Evolutionary conservation across 2,888 invertebrate genomes (phyloP), one percentile per base, ranked within the genome.

Genomic region (Oegoconia quadripuncta): DNA sequence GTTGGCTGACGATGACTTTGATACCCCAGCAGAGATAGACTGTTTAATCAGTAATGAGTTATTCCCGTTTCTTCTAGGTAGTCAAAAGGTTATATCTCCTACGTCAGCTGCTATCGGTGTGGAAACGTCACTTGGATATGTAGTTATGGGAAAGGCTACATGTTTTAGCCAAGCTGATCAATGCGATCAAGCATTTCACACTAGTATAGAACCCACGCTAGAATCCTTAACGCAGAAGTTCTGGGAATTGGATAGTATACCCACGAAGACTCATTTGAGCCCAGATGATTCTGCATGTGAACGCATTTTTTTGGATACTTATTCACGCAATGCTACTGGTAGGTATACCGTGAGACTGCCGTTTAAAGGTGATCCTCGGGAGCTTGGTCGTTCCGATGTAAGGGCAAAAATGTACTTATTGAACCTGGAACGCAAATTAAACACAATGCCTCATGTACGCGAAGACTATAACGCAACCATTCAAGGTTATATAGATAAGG

Each of bases 221-320:
- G 34, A 41, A 5, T 5, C 11, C 14, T 4, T 30, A 20, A 33
- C 30, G 3, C 42, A 42, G 36, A 35, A 36, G 22, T 39, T 39
- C 17, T 39, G 39, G 39, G 39, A 39, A 17, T 9, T 38, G 6
- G 42, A 42, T 17, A 35, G 13, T 16, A 27, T 38, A n/a, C 37
- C 42, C 11, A n/a, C 12, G 9, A 33, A 32, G 12, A 36, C 39
- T 28, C 33, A 39, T 9, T 17, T 35, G 8, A 42, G 36, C 14
- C 39, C 42, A 4, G 39, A 39, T 8, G 38, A 28, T 8, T 16
- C 25, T 11, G 27, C 26, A 2, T 38, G 38, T 38, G 38, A 38
- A 20, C 17, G 14, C 1, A 26, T 38, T 13, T 38, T 38, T 28
- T 13, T 26, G 4, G 8, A n/a, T 3, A 38, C 27, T 1, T 11